Evolutionary conservation across 2,113 vertebrate genomes (phyloP).

Genomic region (Dasypus novemcinctus): DNA sequence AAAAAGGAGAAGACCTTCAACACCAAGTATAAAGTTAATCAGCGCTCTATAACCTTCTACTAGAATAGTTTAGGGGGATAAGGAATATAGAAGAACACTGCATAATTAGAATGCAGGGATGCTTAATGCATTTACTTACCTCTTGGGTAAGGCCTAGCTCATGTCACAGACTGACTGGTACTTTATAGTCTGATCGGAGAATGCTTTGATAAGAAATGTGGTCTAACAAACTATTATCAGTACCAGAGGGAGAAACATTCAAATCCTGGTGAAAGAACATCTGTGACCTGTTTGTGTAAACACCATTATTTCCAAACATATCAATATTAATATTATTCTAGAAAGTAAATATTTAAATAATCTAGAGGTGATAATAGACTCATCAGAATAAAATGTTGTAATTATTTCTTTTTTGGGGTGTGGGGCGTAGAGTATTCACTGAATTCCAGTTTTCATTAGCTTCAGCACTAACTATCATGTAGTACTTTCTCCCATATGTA

Average conservation of each 20-base stretch:
- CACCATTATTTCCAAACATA: not conserved
- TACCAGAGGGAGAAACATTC: too few species aligned
- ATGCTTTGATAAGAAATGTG: not conserved
- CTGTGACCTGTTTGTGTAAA: not conserved
- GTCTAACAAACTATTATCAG: not conserved
- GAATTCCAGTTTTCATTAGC: not conserved
- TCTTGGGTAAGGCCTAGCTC: not conserved
- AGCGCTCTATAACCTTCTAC: not conserved
- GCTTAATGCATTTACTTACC: fast-evolving
- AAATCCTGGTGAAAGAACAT: not conserved
- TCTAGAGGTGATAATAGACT: not conserved
- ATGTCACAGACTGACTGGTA: not conserved
- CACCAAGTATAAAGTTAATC: not conserved
- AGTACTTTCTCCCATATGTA: not conserved
- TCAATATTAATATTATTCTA: not conserved
- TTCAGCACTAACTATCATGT: too few species aligned
- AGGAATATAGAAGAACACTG: not conserved
- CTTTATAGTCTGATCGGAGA: not conserved
- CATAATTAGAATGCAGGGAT: too few species aligned
- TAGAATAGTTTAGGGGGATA: not conserved
- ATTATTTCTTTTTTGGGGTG: not conserved
- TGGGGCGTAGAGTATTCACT: not conserved
- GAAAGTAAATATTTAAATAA: not conserved
- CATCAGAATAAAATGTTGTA: not conserved
- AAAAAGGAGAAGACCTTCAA: not conserved